phyloP scores from a whole-genome alignment of 2,797 vertebrate species.

The Diplodus puntazzo region DNA sequence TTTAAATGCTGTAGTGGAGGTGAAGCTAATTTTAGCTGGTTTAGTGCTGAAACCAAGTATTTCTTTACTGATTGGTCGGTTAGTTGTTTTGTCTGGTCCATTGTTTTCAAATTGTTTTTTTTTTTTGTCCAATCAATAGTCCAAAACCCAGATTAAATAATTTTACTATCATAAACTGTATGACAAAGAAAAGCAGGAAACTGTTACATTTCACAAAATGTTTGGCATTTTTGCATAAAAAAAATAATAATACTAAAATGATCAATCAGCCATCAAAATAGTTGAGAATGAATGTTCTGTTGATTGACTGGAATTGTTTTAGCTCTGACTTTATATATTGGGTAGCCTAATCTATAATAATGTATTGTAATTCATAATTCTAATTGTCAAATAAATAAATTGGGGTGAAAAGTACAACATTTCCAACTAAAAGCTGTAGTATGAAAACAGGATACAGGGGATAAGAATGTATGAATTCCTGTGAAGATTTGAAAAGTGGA shows the following conservation, averaged over 20 bases:
- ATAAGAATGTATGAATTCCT: neutral
- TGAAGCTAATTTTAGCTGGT: neutral
- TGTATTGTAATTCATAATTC: neutral
- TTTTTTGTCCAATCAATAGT: too few species aligned
- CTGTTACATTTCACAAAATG: too few species aligned
- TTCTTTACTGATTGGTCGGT: too few species aligned
- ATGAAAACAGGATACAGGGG: neutral
- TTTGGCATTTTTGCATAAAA: too few species aligned
- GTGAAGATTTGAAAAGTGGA: constrained; percentile 33
- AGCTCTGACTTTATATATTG: neutral
- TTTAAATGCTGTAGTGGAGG: neutral
- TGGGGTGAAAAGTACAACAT: neutral
- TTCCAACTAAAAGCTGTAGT: neutral
- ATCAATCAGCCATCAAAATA: too few species aligned
- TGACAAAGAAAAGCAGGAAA: neutral
- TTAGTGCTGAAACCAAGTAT: neutral
- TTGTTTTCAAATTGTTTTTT: too few species aligned
- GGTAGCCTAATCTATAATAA: neutral
- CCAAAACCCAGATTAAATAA: neutral
- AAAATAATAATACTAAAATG: too few species aligned
- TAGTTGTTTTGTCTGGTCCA: too few species aligned
- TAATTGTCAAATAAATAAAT: neutral
- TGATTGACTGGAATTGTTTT: neutral
- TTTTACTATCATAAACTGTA: too few species aligned
- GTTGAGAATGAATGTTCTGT: neutral